Conservation (phyloP, 1,140 invertebrate species). For the Drosophila ohnishii region DNA sequence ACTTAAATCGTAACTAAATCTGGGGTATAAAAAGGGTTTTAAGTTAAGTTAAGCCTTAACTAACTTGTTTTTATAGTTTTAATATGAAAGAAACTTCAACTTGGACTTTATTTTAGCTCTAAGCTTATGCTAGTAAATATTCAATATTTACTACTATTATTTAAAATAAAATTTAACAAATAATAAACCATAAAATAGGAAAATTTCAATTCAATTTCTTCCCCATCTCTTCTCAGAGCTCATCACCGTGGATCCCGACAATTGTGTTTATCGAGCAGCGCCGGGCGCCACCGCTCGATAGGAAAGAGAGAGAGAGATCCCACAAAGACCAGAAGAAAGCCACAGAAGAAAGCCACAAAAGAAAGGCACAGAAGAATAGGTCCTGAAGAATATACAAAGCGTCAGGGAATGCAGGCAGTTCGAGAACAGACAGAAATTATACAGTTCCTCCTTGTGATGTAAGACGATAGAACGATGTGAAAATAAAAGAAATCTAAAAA, state of each 20-base stretch:
- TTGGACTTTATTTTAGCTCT: neutral
- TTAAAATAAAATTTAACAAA: no score
- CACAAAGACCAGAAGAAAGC: neutral
- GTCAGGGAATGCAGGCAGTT: constrained; percentile 3
- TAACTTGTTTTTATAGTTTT: neutral
- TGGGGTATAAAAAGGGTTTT: no score
- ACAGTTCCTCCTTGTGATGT: constrained; percentile 61
- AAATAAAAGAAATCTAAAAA: constrained; percentile 21
- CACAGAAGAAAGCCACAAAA: neutral
- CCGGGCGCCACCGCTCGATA: constrained; percentile 56
- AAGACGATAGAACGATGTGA: constrained; percentile 34
- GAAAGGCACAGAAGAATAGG: constrained; percentile 1
- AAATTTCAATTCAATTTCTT: no score
- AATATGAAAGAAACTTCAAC: neutral
- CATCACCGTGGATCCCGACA: constrained; percentile 69
- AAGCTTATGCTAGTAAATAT: no score
- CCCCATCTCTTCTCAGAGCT: constrained; percentile 33
- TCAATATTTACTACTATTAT: no score
- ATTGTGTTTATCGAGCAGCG: constrained; percentile 60
- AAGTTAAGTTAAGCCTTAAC: neutral
- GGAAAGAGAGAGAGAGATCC: neutral
- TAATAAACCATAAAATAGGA: no score
- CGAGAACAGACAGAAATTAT: constrained; percentile 26
- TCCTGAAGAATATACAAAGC: neutral
- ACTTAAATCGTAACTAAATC: no score